These are phyloP conservation scores for Dendrolimus houi DNA, from an alignment of 2,888 invertebrate genomes.

Conservation along the genomic window DNA sequence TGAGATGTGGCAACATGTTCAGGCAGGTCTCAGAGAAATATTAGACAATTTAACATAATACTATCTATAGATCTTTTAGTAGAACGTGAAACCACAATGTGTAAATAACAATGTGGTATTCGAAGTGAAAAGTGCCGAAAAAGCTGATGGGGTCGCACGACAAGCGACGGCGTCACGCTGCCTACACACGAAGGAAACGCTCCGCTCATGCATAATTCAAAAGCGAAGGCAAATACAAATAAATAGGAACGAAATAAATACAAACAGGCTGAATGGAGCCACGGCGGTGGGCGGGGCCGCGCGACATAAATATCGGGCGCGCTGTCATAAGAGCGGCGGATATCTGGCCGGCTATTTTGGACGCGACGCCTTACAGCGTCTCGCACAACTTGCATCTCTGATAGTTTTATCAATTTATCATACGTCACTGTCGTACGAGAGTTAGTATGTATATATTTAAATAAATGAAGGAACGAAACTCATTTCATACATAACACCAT, in stretches of 20 bases:
- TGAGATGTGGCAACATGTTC: too few species aligned
- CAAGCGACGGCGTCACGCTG: slow-evolving; percentile 68
- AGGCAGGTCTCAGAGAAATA: not conserved
- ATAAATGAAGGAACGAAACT: too few species aligned
- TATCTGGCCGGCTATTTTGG: slow-evolving; percentile 64
- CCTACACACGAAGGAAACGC: slow-evolving; percentile 75
- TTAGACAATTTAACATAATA: not conserved
- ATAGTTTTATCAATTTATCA: slow-evolving; percentile 14
- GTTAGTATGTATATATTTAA: not conserved
- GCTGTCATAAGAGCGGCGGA: slow-evolving; percentile 67
- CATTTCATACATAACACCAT: too few species aligned
- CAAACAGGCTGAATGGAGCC: slow-evolving; percentile 74
- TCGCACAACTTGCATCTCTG: slow-evolving; percentile 6
- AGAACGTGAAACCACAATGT: not conserved
- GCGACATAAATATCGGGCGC: slow-evolving; percentile 72
- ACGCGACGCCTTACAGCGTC: slow-evolving; percentile 30
- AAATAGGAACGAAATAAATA: slow-evolving; percentile 75
- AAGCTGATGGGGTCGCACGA: slow-evolving; percentile 29
- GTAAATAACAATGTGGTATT: not conserved
- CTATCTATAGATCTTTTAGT: not conserved
- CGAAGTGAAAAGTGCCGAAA: slow-evolving; percentile 28
- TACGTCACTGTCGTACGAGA: slow-evolving; percentile 11
- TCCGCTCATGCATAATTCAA: slow-evolving; percentile 74
- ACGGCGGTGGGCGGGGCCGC: slow-evolving; percentile 66
- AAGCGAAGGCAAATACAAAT: slow-evolving; percentile 72